Percentiles rank a stretch among this genome's conserved stretches.
phyloP scores from a whole-genome alignment of 2,888 invertebrate species.

The Agrotis ipsilon region DNA sequence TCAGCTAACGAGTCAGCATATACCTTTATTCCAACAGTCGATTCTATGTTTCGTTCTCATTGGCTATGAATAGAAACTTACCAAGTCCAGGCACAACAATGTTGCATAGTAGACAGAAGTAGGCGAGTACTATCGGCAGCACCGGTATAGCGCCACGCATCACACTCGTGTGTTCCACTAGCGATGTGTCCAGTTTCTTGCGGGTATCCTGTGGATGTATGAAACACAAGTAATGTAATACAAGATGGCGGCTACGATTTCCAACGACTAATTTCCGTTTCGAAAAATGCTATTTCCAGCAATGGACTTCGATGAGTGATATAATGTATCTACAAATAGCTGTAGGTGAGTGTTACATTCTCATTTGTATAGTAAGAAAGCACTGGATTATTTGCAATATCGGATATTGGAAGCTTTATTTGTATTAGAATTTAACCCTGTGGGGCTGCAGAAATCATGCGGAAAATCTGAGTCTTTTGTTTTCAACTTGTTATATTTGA shows the following conservation, averaged over 20 bases:
- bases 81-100: slow-evolving; percentile 85
- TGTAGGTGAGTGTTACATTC: background rate
- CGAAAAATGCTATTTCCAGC: background rate
- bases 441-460: background rate
- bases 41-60: too few relatives aligned
- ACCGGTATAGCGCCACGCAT: slow-evolving; percentile 98
- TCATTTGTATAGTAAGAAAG: background rate
- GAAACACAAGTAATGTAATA: slow-evolving; percentile 3
- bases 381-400: background rate
- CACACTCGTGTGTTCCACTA: slow-evolving; percentile 96
- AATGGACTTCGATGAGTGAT: background rate
- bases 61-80: slow-evolving; percentile 60
- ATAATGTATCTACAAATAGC: too few relatives aligned
- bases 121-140: slow-evolving; percentile 96
- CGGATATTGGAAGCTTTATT: background rate
- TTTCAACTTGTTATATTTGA: too few relatives aligned
- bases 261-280: slow-evolving; percentile 22
- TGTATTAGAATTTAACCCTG: background rate
- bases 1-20: too few relatives aligned
- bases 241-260: background rate
- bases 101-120: slow-evolving; percentile 95
- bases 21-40: too few relatives aligned
- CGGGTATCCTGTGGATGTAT: slow-evolving; percentile 92
- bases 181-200: slow-evolving; percentile 94
- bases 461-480: background rate